Conservation (phyloP, 2,888 invertebrate species). For the Ischnus inquisitorius region DNA sequence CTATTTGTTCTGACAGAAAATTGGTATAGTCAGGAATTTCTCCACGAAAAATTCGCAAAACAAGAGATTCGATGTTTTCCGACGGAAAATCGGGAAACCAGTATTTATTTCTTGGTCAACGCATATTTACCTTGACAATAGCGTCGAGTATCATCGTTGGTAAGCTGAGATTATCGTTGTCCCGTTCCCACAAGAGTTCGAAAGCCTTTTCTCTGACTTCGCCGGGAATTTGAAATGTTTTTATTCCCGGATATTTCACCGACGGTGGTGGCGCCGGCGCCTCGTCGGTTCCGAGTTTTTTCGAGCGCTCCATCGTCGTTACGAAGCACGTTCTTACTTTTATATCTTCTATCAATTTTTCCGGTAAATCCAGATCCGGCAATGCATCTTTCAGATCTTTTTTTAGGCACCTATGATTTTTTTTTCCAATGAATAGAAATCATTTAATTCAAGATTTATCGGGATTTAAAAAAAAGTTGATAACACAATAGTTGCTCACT, state of each 20-base stretch:
- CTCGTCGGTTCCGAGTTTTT: constrained; percentile 85
- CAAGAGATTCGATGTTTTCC: too few species aligned
- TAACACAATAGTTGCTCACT: constrained; percentile 84
- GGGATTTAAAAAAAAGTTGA: not conserved
- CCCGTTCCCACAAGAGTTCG: constrained; percentile 94
- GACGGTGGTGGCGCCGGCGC: constrained; percentile 87
- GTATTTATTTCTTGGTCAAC: not conserved
- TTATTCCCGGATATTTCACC: constrained; percentile 89
- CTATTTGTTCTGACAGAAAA: too few species aligned
- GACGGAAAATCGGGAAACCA: not conserved
- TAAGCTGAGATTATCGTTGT: constrained; percentile 93
- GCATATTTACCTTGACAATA: constrained; percentile 88
- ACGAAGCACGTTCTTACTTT: constrained; percentile 95
- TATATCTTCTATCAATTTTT: constrained; percentile 87
- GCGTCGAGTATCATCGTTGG: constrained; percentile 95
- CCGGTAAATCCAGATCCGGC: constrained; percentile 79
- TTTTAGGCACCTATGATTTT: constrained; percentile 75
- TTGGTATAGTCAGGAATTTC: too few species aligned
- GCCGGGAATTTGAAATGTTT: constrained; percentile 89
- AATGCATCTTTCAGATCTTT: constrained; percentile 73
- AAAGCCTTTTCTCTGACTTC: constrained; percentile 92
- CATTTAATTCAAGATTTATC: not conserved
- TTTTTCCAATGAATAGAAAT: not conserved
- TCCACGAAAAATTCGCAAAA: not conserved
- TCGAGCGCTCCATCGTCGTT: constrained; percentile 90